phyloP scores from a whole-genome alignment of 2,797 vertebrate genomes.

The Morus bassanus region DNA sequence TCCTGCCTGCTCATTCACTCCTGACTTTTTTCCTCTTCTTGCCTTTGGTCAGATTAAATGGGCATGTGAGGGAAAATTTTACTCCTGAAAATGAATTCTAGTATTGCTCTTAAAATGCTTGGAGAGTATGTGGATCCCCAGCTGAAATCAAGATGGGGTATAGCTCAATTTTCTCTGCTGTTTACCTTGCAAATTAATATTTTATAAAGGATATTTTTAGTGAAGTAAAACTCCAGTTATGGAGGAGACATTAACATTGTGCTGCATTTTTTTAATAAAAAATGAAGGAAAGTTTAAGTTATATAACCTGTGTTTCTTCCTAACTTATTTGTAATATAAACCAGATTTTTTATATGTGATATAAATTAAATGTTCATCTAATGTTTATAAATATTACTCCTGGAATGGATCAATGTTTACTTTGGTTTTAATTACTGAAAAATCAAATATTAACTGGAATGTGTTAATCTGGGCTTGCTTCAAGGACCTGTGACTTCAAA shows the following conservation, averaged over 20 bases:
- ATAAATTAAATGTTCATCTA: background rate
- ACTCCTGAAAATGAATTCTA: background rate
- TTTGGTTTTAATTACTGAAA: background rate
- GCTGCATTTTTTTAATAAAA: background rate
- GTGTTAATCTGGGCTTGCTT: background rate
- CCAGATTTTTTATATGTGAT: background rate
- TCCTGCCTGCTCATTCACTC: background rate
- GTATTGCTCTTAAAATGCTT: background rate
- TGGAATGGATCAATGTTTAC: background rate
- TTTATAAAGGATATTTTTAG: background rate
- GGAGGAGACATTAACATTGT: background rate
- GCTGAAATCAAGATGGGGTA: background rate
- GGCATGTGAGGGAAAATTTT: background rate
- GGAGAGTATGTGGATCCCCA: background rate
- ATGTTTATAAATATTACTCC: background rate
- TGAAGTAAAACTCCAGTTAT: background rate
- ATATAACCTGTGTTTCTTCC: background rate
- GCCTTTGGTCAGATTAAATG: background rate
- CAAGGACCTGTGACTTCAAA: background rate
- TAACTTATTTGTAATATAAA: background rate
- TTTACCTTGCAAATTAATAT: background rate
- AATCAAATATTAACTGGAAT: background rate
- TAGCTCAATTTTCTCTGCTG: background rate
- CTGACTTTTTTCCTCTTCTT: background rate
- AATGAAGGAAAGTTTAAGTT: background rate